These are phyloP conservation scores for Cheiracanthium punctorium DNA, from an alignment of 2,888 invertebrate genomes.

Conservation along the genomic window DNA sequence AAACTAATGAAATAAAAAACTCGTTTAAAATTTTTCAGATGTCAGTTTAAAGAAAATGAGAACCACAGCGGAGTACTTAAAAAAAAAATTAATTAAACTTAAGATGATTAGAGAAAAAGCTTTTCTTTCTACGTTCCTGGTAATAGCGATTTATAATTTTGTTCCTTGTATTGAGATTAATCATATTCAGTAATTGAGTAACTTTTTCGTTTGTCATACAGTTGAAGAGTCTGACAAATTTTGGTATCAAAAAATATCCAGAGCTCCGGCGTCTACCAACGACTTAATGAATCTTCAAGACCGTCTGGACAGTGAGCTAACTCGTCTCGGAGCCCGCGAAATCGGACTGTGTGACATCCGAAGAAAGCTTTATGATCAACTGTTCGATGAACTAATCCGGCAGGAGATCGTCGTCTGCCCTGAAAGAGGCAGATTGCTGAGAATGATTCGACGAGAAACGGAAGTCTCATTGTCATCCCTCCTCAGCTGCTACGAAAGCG, in stretches of 20 bases:
- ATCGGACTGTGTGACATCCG: constrained; percentile 97
- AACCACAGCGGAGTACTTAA: too few relatives aligned
- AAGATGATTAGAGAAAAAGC: too few relatives aligned
- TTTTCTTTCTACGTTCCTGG: too few relatives aligned
- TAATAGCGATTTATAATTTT: too few relatives aligned
- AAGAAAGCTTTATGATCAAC: constrained; percentile 94
- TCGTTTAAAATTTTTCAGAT: too few relatives aligned
- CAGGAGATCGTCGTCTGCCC: constrained; percentile 53
- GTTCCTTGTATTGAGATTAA: too few relatives aligned
- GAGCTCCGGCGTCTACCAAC: constrained; percentile 94
- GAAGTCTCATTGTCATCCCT: constrained; percentile 15
- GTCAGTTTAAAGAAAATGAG: too few relatives aligned
- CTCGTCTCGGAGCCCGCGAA: constrained; percentile 93
- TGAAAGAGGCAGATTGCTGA: constrained; percentile 39
- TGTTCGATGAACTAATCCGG: constrained; percentile 79
- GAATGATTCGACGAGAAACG: constrained; percentile 32
- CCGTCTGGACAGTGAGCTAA: constrained; percentile 91
- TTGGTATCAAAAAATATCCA: constrained; percentile 86
- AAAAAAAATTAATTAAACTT: too few relatives aligned
- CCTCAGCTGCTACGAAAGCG: constrained; percentile 47
- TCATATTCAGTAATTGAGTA: too few relatives aligned
- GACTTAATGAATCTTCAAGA: constrained; percentile 98
- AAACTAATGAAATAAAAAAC: too few relatives aligned
- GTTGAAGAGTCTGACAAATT: constrained; percentile 9
- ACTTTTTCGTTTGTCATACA: background rate